phyloP scores from a whole-genome alignment of 1,140 invertebrate species.

The Drosophila funebris region DNA sequence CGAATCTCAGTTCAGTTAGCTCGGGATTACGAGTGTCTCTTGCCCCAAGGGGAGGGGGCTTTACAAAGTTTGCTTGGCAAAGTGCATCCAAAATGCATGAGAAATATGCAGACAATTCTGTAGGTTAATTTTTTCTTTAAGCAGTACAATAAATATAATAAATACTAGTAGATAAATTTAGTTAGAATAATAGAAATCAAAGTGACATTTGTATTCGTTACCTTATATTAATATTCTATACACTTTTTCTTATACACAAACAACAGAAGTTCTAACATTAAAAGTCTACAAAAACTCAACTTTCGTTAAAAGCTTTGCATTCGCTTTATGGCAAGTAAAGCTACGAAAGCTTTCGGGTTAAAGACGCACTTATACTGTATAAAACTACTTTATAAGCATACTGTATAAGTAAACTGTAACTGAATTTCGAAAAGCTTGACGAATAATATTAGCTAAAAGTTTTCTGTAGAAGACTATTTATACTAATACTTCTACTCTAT shows the following conservation, averaged over 20 bases:
- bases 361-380: neutral
- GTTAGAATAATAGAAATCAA: no score
- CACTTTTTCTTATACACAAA: neutral
- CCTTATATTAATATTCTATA: no score
- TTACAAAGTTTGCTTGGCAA: neutral
- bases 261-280: neutral
- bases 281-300: neutral
- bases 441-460: neutral
- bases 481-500: no score
- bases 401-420: no score
- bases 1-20: slow-evolving; percentile 31
- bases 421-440: neutral
- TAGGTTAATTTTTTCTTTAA: no score
- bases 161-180: no score
- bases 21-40: slow-evolving; percentile 1
- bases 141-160: no score
- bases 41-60: neutral
- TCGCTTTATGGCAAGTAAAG: neutral
- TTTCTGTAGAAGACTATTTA: neutral
- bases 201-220: no score
- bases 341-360: neutral
- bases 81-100: neutral
- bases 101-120: no score
- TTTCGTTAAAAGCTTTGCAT: neutral
- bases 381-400: slow-evolving; percentile 4